Percentiles rank a stretch among this genome's conserved stretches.
phyloP scores from a whole-genome alignment of 1,140 invertebrate genomes.

The Calephelis virginiensis region DNA sequence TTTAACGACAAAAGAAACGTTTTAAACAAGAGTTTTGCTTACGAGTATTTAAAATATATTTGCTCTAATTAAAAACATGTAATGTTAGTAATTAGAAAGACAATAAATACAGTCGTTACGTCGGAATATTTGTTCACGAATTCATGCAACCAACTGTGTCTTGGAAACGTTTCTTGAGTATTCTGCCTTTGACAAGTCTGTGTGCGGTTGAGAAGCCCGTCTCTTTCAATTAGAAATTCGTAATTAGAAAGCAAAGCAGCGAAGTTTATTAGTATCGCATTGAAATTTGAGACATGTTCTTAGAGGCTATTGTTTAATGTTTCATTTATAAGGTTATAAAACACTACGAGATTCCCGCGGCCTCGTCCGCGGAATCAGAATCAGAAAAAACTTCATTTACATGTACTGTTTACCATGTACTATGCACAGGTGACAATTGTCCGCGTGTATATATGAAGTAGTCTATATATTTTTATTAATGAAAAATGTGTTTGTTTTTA shows the following conservation, averaged over 20 bases:
- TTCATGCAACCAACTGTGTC: slow-evolving; percentile 8
- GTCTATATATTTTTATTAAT: too few relatives aligned
- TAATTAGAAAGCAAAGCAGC: slow-evolving; percentile 12
- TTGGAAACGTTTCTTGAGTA: slow-evolving; percentile 6
- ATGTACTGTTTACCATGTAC: too few relatives aligned
- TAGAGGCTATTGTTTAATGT: not conserved
- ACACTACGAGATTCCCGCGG: too few relatives aligned
- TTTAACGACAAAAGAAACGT: too few relatives aligned
- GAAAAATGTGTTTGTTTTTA: too few relatives aligned
- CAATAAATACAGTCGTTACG: not conserved
- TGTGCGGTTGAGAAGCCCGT: slow-evolving; percentile 4
- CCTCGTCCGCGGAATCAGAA: too few relatives aligned
- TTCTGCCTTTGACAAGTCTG: slow-evolving; percentile 8
- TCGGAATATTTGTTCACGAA: not conserved
- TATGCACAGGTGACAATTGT: too few relatives aligned
- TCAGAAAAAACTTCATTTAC: too few relatives aligned
- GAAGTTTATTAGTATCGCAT: not conserved
- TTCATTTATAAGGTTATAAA: too few relatives aligned
- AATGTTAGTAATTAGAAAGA: not conserved
- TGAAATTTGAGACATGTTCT: not conserved
- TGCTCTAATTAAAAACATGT: not conserved
- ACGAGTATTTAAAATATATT: not conserved
- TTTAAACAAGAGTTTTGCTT: too few relatives aligned
- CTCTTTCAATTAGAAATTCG: slow-evolving; percentile 6
- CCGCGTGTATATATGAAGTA: too few relatives aligned